Evolutionary conservation across 2,888 invertebrate species (phyloP).

Genomic region (Graphium colonna): DNA sequence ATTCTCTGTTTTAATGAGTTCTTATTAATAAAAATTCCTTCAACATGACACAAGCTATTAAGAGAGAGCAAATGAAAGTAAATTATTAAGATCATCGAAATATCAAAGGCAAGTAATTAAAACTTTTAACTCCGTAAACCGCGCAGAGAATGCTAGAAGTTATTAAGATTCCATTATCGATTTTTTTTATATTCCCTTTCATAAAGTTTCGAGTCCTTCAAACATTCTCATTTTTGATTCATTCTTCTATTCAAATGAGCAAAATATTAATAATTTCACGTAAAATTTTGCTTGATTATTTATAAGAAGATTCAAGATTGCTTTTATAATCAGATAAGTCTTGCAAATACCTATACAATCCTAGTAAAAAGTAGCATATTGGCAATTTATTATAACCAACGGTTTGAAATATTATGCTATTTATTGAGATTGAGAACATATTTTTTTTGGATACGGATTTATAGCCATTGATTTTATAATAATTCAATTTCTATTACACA

Average conservation of each 20-base stretch:
- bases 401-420: no score
- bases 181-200: slow-evolving; percentile 30
- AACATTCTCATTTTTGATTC: neutral
- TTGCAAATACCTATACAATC: neutral
- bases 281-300: no score
- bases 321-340: neutral
- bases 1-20: neutral
- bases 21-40: slow-evolving; percentile 15
- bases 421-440: no score
- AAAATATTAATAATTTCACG: neutral
- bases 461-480: no score
- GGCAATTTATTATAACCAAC: no score
- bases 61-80: slow-evolving; percentile 36
- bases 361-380: no score
- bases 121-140: slow-evolving; percentile 46
- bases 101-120: slow-evolving; percentile 57
- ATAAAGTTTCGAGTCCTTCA: neutral
- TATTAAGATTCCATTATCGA: slow-evolving; percentile 42
- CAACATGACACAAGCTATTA: slow-evolving; percentile 25
- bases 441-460: no score
- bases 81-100: slow-evolving; percentile 47
- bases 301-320: neutral
- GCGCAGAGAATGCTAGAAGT: slow-evolving; percentile 18
- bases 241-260: neutral
- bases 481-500: no score